Conservation (phyloP, 35 echinoderm and acorn worm genomes). For the Apostichopus parvimensis region DNA sequence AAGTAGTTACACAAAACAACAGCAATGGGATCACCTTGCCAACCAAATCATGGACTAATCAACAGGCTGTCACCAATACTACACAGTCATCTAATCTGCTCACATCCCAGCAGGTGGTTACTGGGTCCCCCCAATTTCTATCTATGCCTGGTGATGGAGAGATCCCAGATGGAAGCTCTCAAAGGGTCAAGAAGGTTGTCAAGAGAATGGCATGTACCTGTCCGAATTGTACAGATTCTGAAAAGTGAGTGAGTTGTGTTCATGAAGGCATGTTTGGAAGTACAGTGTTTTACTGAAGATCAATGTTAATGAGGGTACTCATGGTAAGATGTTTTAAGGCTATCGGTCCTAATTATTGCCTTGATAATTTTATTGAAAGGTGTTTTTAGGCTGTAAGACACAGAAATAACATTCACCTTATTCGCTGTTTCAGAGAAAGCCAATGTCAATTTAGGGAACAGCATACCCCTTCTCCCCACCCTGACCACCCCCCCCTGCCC, state of each 20-base stretch:
- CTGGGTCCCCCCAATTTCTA: background rate
- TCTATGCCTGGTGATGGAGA: background rate
- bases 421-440: too few relatives aligned
- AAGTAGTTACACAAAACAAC: constrained; percentile 23
- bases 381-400: too few relatives aligned
- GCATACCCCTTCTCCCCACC: too few relatives aligned
- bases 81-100: background rate
- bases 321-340: too few relatives aligned
- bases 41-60: constrained; percentile 34
- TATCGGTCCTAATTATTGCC: too few relatives aligned
- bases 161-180: background rate
- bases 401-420: too few relatives aligned
- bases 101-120: constrained; percentile 20
- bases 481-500: too few relatives aligned
- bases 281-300: too few relatives aligned
- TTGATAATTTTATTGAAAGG: too few relatives aligned
- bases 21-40: background rate
- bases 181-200: constrained; percentile 45
- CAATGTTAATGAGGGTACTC: too few relatives aligned
- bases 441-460: too few relatives aligned
- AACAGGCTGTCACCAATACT: background rate
- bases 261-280: too few relatives aligned
- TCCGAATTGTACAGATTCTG: constrained; percentile 91
- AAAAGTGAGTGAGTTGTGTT: constrained; percentile 65
- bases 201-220: constrained; percentile 84